These are phyloP conservation scores for Drosophila sordidula DNA, from an alignment of 2,888 invertebrate species.

Conservation along the genomic window DNA sequence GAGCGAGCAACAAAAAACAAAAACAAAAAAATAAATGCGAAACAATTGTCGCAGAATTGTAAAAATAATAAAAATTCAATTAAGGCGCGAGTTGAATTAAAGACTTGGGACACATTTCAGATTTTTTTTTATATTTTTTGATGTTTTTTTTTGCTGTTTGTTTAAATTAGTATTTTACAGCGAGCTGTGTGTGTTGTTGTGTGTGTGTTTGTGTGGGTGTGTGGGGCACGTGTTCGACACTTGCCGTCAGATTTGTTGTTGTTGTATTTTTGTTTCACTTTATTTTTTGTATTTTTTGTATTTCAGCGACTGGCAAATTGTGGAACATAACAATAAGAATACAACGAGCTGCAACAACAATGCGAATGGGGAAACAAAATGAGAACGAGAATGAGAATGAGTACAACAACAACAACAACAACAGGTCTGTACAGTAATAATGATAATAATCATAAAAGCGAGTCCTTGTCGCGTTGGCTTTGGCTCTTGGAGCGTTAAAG, in stretches of 20 bases:
- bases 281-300: conserved; percentile 17
- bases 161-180: conserved; percentile 41
- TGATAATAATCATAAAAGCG: conserved; percentile 73
- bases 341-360: conserved; percentile 54
- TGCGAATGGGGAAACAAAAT: conserved; percentile 8
- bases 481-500: conserved; percentile 53
- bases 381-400: conserved; percentile 16
- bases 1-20: not conserved
- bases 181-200: not conserved
- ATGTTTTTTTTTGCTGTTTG: conserved; percentile 11
- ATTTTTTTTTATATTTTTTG: conserved; percentile 23
- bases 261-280: conserved; percentile 19
- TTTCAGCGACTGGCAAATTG: conserved; percentile 52
- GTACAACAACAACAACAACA: conserved; percentile 22
- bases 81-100: conserved; percentile 54
- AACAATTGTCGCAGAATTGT: conserved; percentile 50
- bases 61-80: conserved; percentile 63
- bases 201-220: not conserved
- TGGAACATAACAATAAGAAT: conserved; percentile 64
- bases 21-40: conserved; percentile 8
- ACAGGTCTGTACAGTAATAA: conserved; percentile 55
- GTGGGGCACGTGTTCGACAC: conserved; percentile 33
- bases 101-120: conserved; percentile 58
- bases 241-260: conserved; percentile 34
- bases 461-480: conserved; percentile 52